Base-by-base conservation (phyloP, 1,140 invertebrate species). In the Protaetia brevitarsis region DNA sequence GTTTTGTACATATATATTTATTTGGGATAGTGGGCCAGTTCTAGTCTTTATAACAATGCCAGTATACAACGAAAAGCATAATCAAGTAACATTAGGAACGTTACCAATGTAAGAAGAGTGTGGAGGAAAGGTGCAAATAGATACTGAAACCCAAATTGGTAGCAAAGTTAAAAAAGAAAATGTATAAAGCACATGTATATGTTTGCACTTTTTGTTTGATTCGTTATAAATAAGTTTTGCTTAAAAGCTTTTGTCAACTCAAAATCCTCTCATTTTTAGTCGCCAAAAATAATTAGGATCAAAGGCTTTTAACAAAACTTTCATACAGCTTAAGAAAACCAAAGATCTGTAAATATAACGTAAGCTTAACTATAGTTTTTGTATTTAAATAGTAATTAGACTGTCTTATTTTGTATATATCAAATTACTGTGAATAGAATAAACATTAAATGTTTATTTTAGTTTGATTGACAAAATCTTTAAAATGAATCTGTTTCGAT, bases 321-420 rank as follows among this genome's bases (percentile, higher is more conserved):
- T 66, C 75, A 75, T 76, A 70, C 75, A 76, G 75, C 75, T 76
- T n/a, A n/a, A 57, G 73, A 19, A 72, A 72, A 73, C 74, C 74
- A 76, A 76, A 76, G 74, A 76, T 66, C 41, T 69, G 65, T 69
- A 68, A 58, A 31, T 62, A 31, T 62, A 62, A 34, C 23, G 29
- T 57, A 65, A 65, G 64, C 31, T 58, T 57, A 51, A 16, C 3
- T 41, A 21, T 51, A 5, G 1, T 59, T 65, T 64, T 29, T 2
- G 30, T 26, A 28, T 64, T 59, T 19, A 2, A 36, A 16, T 62
- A 29, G 29, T 31, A 8, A 19, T 34, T 62, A 62, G 30, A 3
- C 23, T 62, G 36, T 36, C n/a, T 34, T 21, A 13, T 7, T 21
- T 62, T 59, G 27, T 59, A 26, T 13, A 59, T 27, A 59, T 29